Conservation (phyloP, 2,797 vertebrate species). For the Apogon talboti region DNA sequence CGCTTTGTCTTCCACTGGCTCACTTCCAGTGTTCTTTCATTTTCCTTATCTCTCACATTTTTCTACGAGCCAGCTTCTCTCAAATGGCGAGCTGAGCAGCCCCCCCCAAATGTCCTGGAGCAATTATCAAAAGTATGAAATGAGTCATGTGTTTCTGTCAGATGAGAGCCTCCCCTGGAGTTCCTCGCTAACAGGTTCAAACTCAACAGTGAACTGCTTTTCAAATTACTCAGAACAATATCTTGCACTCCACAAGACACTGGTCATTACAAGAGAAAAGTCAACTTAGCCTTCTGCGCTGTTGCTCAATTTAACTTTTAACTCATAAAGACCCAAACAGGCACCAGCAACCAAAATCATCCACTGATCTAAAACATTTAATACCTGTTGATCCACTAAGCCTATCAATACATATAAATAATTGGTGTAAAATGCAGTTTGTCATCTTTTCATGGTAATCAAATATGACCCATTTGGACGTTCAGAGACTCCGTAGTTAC, state of each 20-base stretch:
- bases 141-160: slow-evolving; percentile 25
- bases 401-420: too few relatives aligned
- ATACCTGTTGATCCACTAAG: too few relatives aligned
- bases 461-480: neutral
- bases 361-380: too few relatives aligned
- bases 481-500: too few relatives aligned
- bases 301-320: neutral
- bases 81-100: slow-evolving; percentile 33
- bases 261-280: slow-evolving; percentile 5
- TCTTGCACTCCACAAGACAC: slow-evolving; percentile 23
- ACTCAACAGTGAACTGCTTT: slow-evolving; percentile 19
- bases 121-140: slow-evolving; percentile 56
- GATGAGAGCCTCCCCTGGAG: slow-evolving; percentile 15
- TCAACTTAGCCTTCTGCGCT: neutral
- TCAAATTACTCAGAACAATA: slow-evolving; percentile 5
- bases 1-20: slow-evolving; percentile 55
- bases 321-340: too few relatives aligned
- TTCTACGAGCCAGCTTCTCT: slow-evolving; percentile 29
- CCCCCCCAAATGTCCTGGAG: slow-evolving; percentile 26
- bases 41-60: slow-evolving; percentile 46
- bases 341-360: too few relatives aligned
- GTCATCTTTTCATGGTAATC: too few relatives aligned
- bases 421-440: too few relatives aligned
- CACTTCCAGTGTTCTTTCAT: slow-evolving; percentile 29
- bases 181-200: slow-evolving; percentile 35